Conservation (phyloP, 2,888 invertebrate genomes). For the Epirrita christyi region DNA sequence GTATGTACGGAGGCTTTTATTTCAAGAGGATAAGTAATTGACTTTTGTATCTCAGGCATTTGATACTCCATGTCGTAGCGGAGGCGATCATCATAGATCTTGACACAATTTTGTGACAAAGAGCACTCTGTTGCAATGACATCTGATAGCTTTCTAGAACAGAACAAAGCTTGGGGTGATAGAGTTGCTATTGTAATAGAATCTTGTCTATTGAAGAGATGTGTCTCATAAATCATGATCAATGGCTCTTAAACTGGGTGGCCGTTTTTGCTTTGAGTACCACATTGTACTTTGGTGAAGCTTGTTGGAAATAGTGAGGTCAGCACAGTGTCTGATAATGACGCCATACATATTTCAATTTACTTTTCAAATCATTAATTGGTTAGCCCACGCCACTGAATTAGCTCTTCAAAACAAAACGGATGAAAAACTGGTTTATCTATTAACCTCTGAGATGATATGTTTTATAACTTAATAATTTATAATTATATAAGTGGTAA, state of each 20-base stretch:
- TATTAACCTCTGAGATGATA: not conserved
- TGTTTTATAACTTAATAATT: not conserved
- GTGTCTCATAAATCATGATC: constrained; percentile 23
- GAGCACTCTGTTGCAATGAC: constrained; percentile 22
- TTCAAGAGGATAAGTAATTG: constrained; percentile 1
- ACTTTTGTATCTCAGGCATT: constrained; percentile 12
- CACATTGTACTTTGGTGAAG: constrained; percentile 2
- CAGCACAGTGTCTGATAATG: not conserved
- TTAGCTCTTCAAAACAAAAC: not conserved
- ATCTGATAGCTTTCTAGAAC: constrained; percentile 29
- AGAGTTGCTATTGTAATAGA: constrained; percentile 24
- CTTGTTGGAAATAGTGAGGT: not conserved
- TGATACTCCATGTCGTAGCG: constrained; percentile 16
- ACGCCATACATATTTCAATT: not conserved
- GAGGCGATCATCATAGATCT: constrained; percentile 30
- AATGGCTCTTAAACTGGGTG: constrained; percentile 17
- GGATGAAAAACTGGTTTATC: not conserved
- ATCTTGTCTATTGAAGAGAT: constrained; percentile 24
- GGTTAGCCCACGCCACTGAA: too few relatives aligned
- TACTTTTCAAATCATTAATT: not conserved
- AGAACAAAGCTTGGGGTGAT: constrained; percentile 18
- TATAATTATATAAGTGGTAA: too few relatives aligned
- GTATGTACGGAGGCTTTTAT: not conserved
- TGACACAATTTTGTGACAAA: constrained; percentile 38
- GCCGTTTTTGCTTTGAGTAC: constrained; percentile 6